Conservation (phyloP, 1,140 invertebrate species). For the Amphibalanus amphitrite region DNA sequence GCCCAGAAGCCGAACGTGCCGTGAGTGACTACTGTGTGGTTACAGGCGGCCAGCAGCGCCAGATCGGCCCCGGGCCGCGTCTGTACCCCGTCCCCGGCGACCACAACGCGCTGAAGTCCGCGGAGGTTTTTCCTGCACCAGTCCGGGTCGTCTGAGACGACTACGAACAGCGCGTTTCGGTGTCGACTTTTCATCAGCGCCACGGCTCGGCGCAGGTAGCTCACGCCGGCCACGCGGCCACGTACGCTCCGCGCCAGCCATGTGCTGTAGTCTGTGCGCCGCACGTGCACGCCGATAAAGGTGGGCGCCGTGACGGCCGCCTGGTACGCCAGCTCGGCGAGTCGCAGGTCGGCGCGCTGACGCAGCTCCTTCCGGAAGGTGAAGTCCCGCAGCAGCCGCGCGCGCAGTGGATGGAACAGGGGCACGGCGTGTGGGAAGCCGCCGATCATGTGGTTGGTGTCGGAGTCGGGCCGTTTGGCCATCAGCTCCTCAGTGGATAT, state of each 20-base stretch:
- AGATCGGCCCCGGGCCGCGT: slow-evolving; percentile 37
- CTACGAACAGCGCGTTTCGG: slow-evolving; percentile 1
- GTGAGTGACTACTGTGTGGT: slow-evolving; percentile 48
- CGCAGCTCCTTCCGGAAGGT: neutral
- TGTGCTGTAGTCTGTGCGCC: neutral
- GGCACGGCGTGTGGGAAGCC: neutral
- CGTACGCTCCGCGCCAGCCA: neutral
- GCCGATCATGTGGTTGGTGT: neutral
- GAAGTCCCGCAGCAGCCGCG: neutral
- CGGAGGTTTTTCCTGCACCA: slow-evolving; percentile 8
- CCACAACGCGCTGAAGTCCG: neutral
- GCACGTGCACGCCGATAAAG: neutral
- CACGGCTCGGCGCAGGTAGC: neutral
- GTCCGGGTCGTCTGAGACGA: slow-evolving; percentile 13
- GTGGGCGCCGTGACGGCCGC: neutral
- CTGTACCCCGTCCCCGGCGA: too few species aligned
- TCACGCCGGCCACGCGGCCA: neutral
- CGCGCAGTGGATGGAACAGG: neutral
- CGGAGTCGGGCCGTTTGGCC: neutral
- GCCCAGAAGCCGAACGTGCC: slow-evolving; percentile 51
- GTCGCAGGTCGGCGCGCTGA: too few species aligned
- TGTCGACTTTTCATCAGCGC: neutral
- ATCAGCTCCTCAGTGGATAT: neutral
- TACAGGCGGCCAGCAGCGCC: slow-evolving; percentile 41
- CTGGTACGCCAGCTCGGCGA: neutral